A percentile compares a stretch with the other conserved stretches of the same genome.
Conservation (phyloP, 1,140 invertebrate species). For the Homarus americanus region DNA sequence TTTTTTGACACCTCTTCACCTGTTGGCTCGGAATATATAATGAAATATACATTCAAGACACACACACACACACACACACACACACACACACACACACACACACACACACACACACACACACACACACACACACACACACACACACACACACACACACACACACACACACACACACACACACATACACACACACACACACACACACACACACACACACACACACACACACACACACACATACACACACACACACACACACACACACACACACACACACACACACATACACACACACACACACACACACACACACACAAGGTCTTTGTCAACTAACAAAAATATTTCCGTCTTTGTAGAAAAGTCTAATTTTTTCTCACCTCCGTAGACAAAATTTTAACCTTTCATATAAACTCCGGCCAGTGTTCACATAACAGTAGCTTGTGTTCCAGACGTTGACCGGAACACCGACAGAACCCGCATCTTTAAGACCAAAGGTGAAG, state of each 20-base stretch:
- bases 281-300: background rate
- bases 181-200: slow-evolving; percentile 2
- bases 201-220: slow-evolving; percentile 1
- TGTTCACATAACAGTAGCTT: no score
- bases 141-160: slow-evolving; percentile 32
- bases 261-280: background rate
- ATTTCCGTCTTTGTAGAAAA: no score
- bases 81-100: slow-evolving; percentile 38
- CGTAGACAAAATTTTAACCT: no score
- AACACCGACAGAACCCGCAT: no score
- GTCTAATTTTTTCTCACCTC: no score
- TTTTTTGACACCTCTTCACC: no score
- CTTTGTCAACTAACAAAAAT: no score
- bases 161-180: slow-evolving; percentile 30
- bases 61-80: slow-evolving; percentile 43
- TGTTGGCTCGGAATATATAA: no score
- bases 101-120: slow-evolving; percentile 34
- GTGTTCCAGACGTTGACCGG: no score
- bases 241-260: slow-evolving; percentile 7
- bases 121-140: slow-evolving; percentile 35
- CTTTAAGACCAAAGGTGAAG: no score
- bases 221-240: background rate
- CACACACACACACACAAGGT: background rate
- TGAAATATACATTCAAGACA: no score
- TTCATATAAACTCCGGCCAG: no score